Evolutionary conservation across 2,888 invertebrate genomes (phyloP).

Genomic region (Chaetogeoica ovagalla): DNA sequence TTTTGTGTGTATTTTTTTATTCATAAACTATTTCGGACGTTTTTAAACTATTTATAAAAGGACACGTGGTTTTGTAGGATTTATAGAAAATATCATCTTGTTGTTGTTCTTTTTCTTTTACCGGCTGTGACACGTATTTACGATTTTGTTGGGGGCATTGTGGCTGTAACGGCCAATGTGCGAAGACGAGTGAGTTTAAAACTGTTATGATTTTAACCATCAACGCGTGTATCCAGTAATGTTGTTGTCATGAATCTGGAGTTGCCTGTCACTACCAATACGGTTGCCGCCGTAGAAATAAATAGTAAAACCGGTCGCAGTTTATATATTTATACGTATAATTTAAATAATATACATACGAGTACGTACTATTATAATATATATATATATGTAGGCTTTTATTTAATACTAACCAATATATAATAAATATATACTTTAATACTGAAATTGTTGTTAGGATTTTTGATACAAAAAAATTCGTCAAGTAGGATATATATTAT

Average conservation of each 20-base stretch:
- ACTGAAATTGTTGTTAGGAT: neutral
- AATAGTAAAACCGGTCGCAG: conserved; percentile 16
- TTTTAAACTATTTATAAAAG: conserved; percentile 22
- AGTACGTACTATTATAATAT: neutral
- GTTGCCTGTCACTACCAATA: conserved; percentile 16
- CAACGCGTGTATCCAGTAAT: conserved; percentile 29
- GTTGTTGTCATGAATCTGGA: conserved; percentile 27
- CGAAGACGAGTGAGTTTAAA: conserved; percentile 23
- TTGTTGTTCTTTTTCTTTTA: conserved; percentile 31
- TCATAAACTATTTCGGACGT: conserved; percentile 12
- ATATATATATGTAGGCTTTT: neutral
- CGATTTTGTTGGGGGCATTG: conserved; percentile 31
- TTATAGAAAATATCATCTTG: conserved; percentile 20
- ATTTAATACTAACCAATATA: conserved; percentile 7
- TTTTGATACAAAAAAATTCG: no score
- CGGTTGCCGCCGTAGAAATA: conserved; percentile 42
- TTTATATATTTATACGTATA: neutral
- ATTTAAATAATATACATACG: conserved; percentile 18
- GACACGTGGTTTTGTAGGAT: conserved; percentile 34
- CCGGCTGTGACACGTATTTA: conserved; percentile 18
- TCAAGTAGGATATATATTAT: no score
- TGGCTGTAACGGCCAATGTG: conserved; percentile 7
- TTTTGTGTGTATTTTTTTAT: conserved; percentile 7
- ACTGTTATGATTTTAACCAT: conserved; percentile 16
- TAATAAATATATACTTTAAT: neutral